Percentiles rank a stretch among this genome's conserved stretches.
phyloP scores from a whole-genome alignment of 2,113 vertebrate genomes.

The Syrrhaptes paradoxus region DNA sequence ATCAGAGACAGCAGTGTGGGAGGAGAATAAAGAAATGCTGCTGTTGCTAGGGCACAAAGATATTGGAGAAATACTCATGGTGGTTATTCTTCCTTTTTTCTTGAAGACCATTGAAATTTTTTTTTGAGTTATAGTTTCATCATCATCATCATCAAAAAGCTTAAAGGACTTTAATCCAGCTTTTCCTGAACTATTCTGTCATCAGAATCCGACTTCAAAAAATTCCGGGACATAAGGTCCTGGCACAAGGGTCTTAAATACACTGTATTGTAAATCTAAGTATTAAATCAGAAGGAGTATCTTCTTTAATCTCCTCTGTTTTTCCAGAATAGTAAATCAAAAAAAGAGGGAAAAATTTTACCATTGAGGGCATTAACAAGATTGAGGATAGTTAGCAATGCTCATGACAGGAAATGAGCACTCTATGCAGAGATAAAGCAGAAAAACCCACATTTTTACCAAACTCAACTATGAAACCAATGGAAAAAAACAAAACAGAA shows the following conservation, averaged over 20 bases:
- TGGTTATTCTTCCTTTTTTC: neutral
- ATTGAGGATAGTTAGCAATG: neutral
- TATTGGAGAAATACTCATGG: neutral
- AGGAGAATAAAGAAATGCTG: conserved; percentile 43
- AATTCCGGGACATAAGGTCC: neutral
- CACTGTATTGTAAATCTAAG: neutral
- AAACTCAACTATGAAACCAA: neutral
- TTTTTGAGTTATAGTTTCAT: neutral
- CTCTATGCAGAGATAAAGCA: neutral
- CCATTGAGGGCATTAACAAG: neutral
- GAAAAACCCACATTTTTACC: neutral
- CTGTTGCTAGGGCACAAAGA: conserved; percentile 64
- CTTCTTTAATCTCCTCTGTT: neutral
- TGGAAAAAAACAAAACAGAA: neutral
- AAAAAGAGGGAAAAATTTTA: neutral
- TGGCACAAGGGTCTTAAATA: neutral
- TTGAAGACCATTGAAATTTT: neutral
- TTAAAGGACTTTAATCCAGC: neutral
- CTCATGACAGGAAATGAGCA: neutral
- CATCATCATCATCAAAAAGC: neutral
- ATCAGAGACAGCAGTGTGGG: conserved; percentile 45
- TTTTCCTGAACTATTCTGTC: neutral
- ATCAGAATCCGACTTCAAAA: neutral
- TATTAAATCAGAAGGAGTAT: neutral
- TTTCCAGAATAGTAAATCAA: neutral